A percentile compares a stretch with the other conserved stretches of the same genome.
phyloP scores from a whole-genome alignment of 2,888 invertebrate genomes.

The Chelonus formosanus region DNA sequence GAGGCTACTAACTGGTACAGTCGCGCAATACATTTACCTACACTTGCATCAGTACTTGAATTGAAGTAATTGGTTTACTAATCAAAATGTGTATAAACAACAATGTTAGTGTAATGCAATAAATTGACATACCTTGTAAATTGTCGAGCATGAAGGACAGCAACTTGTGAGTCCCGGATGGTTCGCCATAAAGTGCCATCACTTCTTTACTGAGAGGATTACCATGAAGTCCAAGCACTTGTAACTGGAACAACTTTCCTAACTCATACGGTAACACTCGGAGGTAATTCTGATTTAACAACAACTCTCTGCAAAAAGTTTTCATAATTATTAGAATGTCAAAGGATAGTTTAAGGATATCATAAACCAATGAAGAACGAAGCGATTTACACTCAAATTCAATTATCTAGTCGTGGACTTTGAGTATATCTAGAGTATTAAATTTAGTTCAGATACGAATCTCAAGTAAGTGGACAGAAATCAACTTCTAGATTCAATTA shows the following conservation, averaged over 20 bases:
- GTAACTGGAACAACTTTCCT: slow-evolving; percentile 96
- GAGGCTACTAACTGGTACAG: no score
- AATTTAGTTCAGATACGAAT: neutral
- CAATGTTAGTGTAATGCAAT: neutral
- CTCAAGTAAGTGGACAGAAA: neutral
- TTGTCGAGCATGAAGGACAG: slow-evolving; percentile 95
- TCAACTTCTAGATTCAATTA: neutral
- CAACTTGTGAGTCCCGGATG: slow-evolving; percentile 93
- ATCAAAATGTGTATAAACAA: neutral
- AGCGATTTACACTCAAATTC: neutral
- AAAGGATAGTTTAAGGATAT: slow-evolving; percentile 3
- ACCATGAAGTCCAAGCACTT: slow-evolving; percentile 89
- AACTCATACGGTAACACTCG: slow-evolving; percentile 95
- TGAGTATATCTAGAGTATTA: neutral
- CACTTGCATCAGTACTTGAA: no score
- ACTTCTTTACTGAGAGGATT: slow-evolving; percentile 96
- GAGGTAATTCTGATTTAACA: slow-evolving; percentile 93
- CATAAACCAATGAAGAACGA: neutral
- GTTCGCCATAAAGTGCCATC: slow-evolving; percentile 89
- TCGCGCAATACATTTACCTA: no score
- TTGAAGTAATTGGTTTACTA: slow-evolving; percentile 1
- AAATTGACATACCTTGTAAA: slow-evolving; percentile 80
- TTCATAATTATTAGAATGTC: slow-evolving; percentile 28
- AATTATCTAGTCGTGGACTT: neutral
- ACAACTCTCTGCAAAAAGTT: slow-evolving; percentile 80